Evolutionary conservation across 2,888 invertebrate species (phyloP).

Genomic region (Monopis laevigella): DNA sequence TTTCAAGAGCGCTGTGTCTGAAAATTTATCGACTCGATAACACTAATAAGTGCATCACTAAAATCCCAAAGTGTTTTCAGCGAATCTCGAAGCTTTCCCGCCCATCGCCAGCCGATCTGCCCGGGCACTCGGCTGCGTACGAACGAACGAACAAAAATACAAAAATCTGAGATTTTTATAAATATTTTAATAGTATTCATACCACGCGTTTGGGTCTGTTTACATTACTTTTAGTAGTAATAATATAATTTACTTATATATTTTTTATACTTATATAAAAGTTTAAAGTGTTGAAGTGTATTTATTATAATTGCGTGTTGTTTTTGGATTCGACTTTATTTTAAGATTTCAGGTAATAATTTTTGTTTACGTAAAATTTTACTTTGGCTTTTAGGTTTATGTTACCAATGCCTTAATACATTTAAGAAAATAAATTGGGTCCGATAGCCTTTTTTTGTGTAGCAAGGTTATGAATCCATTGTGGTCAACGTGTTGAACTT

Average conservation of each 20-base stretch:
- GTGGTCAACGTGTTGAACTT: too few relatives aligned
- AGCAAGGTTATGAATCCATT: too few relatives aligned
- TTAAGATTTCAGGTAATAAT: too few relatives aligned
- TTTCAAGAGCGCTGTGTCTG: not conserved
- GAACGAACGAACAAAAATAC: constrained; percentile 10
- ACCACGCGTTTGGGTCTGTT: constrained; percentile 10
- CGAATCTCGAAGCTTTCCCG: constrained; percentile 12
- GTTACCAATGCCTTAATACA: too few relatives aligned
- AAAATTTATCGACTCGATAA: constrained; percentile 6
- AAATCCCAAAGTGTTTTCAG: not conserved
- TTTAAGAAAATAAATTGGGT: too few relatives aligned
- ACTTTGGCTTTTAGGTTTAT: too few relatives aligned
- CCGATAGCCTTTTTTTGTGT: too few relatives aligned
- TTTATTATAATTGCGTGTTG: not conserved
- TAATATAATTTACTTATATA: too few relatives aligned
- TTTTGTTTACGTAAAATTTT: too few relatives aligned
- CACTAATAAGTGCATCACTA: constrained; percentile 5
- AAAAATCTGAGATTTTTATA: not conserved
- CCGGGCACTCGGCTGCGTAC: constrained; percentile 36
- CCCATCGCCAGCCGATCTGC: constrained; percentile 39
- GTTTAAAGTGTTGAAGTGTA: constrained; percentile 4
- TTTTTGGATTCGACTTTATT: constrained; percentile 6
- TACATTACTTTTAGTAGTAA: too few relatives aligned
- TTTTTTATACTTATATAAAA: too few relatives aligned
- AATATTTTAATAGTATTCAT: not conserved